Evolutionary conservation across 2,888 invertebrate species (phyloP).

Genomic region (Blera fallax): DNA sequence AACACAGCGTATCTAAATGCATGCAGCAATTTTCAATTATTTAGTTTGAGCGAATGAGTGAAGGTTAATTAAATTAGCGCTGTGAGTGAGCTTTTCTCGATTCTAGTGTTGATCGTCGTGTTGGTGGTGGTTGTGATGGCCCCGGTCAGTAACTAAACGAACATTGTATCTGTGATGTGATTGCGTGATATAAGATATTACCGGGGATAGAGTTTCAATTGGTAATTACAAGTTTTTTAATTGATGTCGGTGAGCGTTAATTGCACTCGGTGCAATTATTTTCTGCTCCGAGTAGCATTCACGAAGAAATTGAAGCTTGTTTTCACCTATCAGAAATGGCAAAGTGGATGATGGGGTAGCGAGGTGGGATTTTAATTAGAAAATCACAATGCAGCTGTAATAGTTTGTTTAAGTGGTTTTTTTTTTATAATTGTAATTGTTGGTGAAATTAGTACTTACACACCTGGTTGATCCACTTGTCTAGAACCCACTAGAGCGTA

Average conservation of each 20-base stretch:
- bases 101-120: conserved; percentile 22
- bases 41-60: conserved; percentile 44
- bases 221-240: conserved; percentile 42
- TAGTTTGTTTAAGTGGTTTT: conserved; percentile 15
- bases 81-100: conserved; percentile 20
- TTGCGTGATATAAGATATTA: conserved; percentile 54
- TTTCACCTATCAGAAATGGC: conserved; percentile 16
- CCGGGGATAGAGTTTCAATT: conserved; percentile 39
- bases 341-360: not conserved
- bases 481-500: not conserved
- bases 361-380: conserved; percentile 4
- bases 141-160: not conserved
- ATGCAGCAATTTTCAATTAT: conserved; percentile 52
- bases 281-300: conserved; percentile 29
- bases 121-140: conserved; percentile 1
- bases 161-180: conserved; percentile 49
- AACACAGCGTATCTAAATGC: conserved; percentile 49
- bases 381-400: conserved; percentile 1
- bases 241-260: conserved; percentile 58
- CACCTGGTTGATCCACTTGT: conserved; percentile 4
- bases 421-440: conserved; percentile 24
- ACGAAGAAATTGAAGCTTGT: conserved; percentile 42
- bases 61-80: conserved; percentile 66
- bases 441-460: conserved; percentile 12
- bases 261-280: conserved; percentile 59